Base-by-base conservation (phyloP, 2,113 vertebrate species). In the Climacteris rufus region DNA sequence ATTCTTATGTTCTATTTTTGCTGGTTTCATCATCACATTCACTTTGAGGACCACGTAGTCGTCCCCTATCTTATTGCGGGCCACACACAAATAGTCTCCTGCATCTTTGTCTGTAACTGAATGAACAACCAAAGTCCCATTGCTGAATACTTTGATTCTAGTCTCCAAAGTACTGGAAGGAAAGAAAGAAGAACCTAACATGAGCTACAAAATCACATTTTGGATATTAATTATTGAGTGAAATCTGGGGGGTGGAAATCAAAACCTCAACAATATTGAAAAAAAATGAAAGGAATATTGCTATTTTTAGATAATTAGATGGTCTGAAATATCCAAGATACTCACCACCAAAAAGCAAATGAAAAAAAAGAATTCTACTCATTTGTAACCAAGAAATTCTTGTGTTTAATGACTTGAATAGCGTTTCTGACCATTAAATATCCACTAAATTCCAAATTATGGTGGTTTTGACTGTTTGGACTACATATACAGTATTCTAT, bases 51-150 rank as follows among this genome's bases (percentile, higher is more conserved):
- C 93, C 20, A 98, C 93, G 0, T 98, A 99, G 94, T 99, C 99
- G 35, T 99, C 98, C 0, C 99, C 99, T 2, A 99, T 97, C 90
- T 98, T 98, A 93, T 99, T 99, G 13, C 99, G 98, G 11, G 99
- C 99, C 54, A 99, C 97, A 33, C 99, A 99, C 47, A 99, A 82
- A 94, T 99, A 99, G 57, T 99, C 98, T 1, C 99, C 99, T 0
- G 98, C 95, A 68, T 99, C 99, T 86, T 98, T 97, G 42, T 99
- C 98, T 0, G 98, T 99, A 72, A 99, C 97, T 2, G 98, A 97
- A 10, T 75, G 96, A n/a, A 99, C 92, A 52, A 98, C 85, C 77
- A 99, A 96, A 2, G 98, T 98, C 30, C 99, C 99, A 2, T 99
- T 99, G 89, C 87, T 52, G 76, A 98, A 98, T 16, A 98, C 99